Evolutionary conservation across 2,888 invertebrate genomes (phyloP), one percentile per base, ranked within the genome.

Genomic region (Diploptera punctata): DNA sequence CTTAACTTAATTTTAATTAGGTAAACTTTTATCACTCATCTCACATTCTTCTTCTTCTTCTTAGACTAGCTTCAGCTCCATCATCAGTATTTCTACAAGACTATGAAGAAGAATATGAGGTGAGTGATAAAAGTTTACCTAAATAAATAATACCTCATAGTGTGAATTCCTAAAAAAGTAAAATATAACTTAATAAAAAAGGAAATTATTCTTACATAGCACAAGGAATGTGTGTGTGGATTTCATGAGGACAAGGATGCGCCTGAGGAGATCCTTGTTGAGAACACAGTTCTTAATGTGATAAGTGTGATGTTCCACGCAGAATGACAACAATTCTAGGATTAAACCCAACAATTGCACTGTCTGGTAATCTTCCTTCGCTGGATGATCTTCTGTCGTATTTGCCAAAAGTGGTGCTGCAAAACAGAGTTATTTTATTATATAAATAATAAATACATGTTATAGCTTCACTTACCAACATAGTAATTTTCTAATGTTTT

Each of bases 291-390:
- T 97, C 84, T 98, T 98, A 84, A 99, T 98, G 87, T 99, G 97
- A 87, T 97, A 98, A 73, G 96, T 95, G 86, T 99, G 99, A 87
- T 99, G 99, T 83, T 99, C 99, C 65, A 99, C 97, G 85, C 99
- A 99, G 86, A 99, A 99, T 49, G 98, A 94, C 77, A 99, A 86
- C 78, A 99, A 87, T 83, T 99, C 99, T 79, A 99, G 85, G 76
- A 99, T 97, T 77, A 99, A 88, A 71, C 97, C 96, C 77, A 98
- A 86, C 76, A 99, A 87, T 86, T 99, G 98, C 77, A 98, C 98
- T 70, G 97, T 97, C 84, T 95, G 93, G 83, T 98, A 98, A 84
- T 99, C 98, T 84, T 99, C 99, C 81, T 92, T 93, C 75, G 92
- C 90, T 4, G 96, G 96, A 80, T 91, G 92, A 79, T 96, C 96